phyloP scores from a whole-genome alignment of 2,113 vertebrate species.

The Kryptolebias marmoratus region DNA sequence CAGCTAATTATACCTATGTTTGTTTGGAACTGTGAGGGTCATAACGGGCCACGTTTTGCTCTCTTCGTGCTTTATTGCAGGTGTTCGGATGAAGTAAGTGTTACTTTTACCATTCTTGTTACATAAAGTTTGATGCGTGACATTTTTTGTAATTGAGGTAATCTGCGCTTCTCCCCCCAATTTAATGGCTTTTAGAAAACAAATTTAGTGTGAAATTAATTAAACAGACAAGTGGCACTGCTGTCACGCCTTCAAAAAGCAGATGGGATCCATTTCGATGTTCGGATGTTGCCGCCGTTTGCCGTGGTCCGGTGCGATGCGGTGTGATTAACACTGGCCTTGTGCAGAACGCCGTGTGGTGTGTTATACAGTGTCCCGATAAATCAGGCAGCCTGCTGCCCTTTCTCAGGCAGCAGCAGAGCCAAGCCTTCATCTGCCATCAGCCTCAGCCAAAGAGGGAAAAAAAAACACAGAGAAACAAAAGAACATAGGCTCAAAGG shows the following conservation, averaged over 20 bases:
- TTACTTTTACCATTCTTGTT: slow-evolving; percentile 4
- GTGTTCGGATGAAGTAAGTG: neutral
- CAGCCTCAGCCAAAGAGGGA: slow-evolving; percentile 33
- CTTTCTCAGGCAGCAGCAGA: slow-evolving; percentile 46
- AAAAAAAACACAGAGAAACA: slow-evolving; percentile 5
- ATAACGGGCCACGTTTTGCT: neutral
- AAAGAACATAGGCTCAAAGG: slow-evolving; percentile 19
- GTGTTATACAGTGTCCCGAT: slow-evolving; percentile 45
- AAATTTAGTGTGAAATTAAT: neutral
- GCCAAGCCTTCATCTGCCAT: slow-evolving; percentile 49
- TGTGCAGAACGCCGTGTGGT: slow-evolving; percentile 33
- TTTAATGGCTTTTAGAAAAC: neutral
- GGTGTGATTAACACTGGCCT: slow-evolving; percentile 38
- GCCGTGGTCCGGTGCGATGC: slow-evolving; percentile 18
- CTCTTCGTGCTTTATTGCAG: neutral
- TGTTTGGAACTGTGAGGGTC: neutral
- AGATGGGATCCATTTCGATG: neutral
- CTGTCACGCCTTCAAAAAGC: neutral
- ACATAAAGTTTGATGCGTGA: neutral
- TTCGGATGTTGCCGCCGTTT: neutral
- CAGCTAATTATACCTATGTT: neutral
- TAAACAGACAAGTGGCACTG: neutral
- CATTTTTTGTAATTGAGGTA: neutral
- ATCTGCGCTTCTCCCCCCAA: neutral
- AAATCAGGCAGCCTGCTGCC: slow-evolving; percentile 55